phyloP scores from a whole-genome alignment of 2,113 vertebrate genomes.

The Psilopogon haemacephalus region DNA sequence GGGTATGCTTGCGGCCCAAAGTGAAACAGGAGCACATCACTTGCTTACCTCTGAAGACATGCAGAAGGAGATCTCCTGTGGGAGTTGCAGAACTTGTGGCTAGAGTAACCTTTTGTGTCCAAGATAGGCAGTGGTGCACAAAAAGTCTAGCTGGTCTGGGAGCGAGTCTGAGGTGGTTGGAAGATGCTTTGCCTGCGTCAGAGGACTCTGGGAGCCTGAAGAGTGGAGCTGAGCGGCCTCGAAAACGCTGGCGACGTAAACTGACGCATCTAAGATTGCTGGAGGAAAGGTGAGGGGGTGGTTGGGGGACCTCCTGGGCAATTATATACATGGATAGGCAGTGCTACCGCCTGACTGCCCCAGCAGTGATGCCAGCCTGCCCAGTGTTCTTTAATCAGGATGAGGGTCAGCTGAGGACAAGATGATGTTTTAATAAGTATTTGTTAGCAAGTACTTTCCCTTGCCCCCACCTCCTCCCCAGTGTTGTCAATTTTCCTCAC shows the following conservation, averaged over 20 bases:
- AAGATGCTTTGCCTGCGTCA: not conserved
- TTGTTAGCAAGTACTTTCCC: conserved; percentile 2
- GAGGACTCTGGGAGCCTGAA: not conserved
- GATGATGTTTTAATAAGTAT: not conserved
- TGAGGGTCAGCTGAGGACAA: conserved; percentile 9
- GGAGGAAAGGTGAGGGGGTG: not conserved
- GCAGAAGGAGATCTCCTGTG: not conserved
- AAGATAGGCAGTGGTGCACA: not conserved
- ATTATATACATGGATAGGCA: not conserved
- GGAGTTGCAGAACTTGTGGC: not conserved
- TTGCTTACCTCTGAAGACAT: not conserved
- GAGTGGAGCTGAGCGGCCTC: not conserved
- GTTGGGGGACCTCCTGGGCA: not conserved
- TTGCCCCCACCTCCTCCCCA: not conserved
- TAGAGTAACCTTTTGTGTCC: not conserved
- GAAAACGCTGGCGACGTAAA: not conserved
- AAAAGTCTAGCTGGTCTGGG: not conserved
- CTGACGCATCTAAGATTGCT: not conserved
- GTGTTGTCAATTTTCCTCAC: conserved; percentile 10
- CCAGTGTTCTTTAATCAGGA: not conserved
- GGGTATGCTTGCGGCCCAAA: no score
- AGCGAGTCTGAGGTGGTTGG: not conserved
- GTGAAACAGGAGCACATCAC: no score
- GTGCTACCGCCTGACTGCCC: not conserved
- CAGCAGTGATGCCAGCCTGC: not conserved